phyloP scores from a whole-genome alignment of 2,888 invertebrate genomes.

The Cheilosia vernalis region DNA sequence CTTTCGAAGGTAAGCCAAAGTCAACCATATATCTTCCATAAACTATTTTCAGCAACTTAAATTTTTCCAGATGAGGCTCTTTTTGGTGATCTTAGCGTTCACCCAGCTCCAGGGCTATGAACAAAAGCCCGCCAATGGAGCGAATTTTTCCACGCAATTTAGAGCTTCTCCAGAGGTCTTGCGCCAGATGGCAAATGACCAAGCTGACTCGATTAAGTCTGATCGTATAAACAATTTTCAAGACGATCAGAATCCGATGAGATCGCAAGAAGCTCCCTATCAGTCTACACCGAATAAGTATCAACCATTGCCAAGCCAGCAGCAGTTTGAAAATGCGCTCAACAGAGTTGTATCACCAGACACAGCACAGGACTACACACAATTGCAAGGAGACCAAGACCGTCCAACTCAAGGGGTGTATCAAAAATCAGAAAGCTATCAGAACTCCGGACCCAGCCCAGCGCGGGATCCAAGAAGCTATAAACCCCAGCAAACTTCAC shows the following conservation, averaged over 20 bases:
- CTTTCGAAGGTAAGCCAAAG: constrained; percentile 21
- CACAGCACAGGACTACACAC: background rate
- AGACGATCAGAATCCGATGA: background rate
- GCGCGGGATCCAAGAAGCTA: background rate
- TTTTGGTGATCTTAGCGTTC: constrained; percentile 1
- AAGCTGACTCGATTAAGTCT: background rate
- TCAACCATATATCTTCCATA: too few relatives aligned
- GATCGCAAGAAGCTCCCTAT: background rate
- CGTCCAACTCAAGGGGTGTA: background rate
- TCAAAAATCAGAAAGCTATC: background rate
- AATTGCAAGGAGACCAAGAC: background rate
- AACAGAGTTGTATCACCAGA: background rate
- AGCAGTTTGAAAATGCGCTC: background rate
- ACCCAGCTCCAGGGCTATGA: constrained; percentile 7
- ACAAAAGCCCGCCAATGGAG: background rate
- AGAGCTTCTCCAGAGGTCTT: background rate
- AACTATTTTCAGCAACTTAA: too few relatives aligned
- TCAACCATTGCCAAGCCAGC: background rate
- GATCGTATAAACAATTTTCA: constrained; percentile 4
- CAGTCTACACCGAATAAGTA: background rate
- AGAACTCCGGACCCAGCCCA: background rate
- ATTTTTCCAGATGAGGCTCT: constrained; percentile 38
- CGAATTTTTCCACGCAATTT: background rate
- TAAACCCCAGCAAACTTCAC: background rate
- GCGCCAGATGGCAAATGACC: background rate